A percentile compares a stretch with the other conserved stretches of the same genome.
Conservation (phyloP, 35 echinoderm and acorn worm genomes). For the Apostichopus parvimensis region DNA sequence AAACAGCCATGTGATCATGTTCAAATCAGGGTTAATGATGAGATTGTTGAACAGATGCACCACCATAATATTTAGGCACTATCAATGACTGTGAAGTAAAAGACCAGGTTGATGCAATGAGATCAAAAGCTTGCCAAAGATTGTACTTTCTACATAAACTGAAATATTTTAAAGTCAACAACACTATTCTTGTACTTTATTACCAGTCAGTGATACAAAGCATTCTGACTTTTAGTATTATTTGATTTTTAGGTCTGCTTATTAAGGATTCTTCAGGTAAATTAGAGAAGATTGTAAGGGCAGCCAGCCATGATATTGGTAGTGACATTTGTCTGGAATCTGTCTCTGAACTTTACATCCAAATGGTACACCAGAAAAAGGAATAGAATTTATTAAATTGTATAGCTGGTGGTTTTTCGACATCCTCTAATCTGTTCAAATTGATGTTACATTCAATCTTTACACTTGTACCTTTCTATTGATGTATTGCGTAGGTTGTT, state of each 20-base stretch:
- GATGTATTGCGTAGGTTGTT: no score
- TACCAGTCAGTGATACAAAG: conserved; percentile 29
- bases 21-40: conserved; percentile 3
- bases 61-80: conserved; percentile 49
- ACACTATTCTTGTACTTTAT: conserved; percentile 11
- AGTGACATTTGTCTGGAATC: no score
- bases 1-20: neutral
- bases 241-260: neutral
- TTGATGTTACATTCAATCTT: no score
- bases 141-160: conserved; percentile 22
- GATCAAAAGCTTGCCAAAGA: conserved; percentile 13
- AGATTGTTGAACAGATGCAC: conserved; percentile 33
- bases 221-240: neutral
- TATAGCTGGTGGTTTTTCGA: no score
- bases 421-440: no score
- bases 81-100: conserved; percentile 14
- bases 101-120: neutral
- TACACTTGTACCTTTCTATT: no score
- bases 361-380: no score
- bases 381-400: no score
- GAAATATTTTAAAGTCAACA: conserved; percentile 23
- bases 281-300: neutral
- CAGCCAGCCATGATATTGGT: neutral
- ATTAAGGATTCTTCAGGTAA: neutral
- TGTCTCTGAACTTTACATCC: no score